Base-by-base conservation (phyloP, 64 coral and sea anemone species). In the Astreopora myriophthalma region DNA sequence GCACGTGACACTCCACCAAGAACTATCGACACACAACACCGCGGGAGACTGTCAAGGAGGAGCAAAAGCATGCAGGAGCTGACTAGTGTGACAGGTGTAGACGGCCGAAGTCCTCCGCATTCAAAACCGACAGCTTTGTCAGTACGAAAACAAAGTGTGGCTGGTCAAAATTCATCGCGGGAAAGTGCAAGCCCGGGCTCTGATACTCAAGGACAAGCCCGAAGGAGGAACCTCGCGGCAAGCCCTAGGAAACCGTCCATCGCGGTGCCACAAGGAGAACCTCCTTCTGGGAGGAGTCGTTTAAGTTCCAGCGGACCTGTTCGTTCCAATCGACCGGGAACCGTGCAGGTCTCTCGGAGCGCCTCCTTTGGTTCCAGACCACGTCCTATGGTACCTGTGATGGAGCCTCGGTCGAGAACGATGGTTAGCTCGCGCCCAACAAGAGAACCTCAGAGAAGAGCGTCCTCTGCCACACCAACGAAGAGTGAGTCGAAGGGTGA, bases 341-440 rank as follows among this genome's bases (percentile, higher is more conserved):
- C 79, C 22, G 12, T 29, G 3, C 33, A n/a, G 57, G 86, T 96
- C 0, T 89, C 90, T 31, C 79, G 94, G 23, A 96, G 94, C 67
- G 86, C 94, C 36, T 96, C 94, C 1, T 96, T 93, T 85, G 90
- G 86, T n/a, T 74, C 94, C 13, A 87, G 71, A 44, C 52, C 92
- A 6, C 76, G 85, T 17, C 48, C 92, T 0, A 39, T 55, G 44
- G 8, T 69, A 32, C 67, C 67, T 68, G 87, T 69, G 8, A 73
- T 28, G 23, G 57, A 65, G 28, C 79, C 78, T 52, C 93, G 84
- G 24, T 49, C 85, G 20, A 74, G 69, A 34, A 64, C 79, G 13
- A 37, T 38, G 79, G 57, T 36, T 16, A 64, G 28, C 22, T 83
- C 79, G 13, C 8, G 34, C 2, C 79, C 49, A 23, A 34, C 57